Percentiles rank a stretch among this genome's conserved stretches.
Conservation (phyloP, 2,888 invertebrate species). For the Eristalinus aeneus region DNA sequence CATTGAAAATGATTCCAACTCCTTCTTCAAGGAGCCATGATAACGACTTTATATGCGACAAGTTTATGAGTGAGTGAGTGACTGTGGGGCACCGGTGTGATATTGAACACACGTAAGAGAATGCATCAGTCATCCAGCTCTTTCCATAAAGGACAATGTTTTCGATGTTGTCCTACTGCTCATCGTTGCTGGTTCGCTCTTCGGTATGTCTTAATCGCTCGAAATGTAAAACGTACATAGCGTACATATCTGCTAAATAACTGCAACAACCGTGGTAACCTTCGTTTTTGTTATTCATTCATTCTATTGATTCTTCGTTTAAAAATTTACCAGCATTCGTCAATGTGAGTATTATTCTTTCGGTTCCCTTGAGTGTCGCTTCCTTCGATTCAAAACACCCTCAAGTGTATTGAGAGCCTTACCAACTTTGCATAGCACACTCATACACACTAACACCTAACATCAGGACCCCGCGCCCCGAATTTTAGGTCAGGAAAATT, state of each 20-base stretch:
- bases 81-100: neutral
- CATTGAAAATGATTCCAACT: neutral
- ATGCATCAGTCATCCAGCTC: too few relatives aligned
- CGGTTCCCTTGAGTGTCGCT: neutral
- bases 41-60: neutral
- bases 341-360: constrained; percentile 19
- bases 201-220: too few relatives aligned
- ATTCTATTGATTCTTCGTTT: constrained; percentile 2
- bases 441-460: neutral
- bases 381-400: neutral
- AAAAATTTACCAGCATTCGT: constrained; percentile 9
- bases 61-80: neutral
- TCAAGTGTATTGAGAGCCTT: neutral
- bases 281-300: neutral
- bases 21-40: neutral
- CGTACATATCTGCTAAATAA: neutral
- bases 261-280: neutral
- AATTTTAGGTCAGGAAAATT: too few relatives aligned
- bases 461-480: neutral
- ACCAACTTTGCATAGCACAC: neutral
- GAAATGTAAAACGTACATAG: too few relatives aligned
- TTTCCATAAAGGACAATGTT: constrained; percentile 51
- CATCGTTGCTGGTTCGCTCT: neutral
- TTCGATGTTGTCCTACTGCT: constrained; percentile 15
- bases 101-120: neutral